A percentile compares a stretch with the other conserved stretches of the same genome.
Evolutionary conservation across 2,888 invertebrate species (phyloP).

Genomic region (Rhamphomyia laevipes): DNA sequence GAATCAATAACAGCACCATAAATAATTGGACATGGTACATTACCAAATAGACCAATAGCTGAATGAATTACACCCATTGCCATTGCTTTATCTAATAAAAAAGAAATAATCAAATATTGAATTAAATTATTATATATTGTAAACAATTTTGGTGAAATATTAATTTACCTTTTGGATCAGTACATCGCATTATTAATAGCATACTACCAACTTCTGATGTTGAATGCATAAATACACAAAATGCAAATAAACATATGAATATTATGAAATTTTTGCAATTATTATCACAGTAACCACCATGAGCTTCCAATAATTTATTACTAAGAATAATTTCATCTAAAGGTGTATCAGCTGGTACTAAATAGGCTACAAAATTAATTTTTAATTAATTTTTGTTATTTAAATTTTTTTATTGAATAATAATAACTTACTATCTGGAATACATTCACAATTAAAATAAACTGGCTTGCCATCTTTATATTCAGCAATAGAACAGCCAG

Average conservation of each 20-base stretch:
- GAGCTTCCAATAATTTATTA: constrained; percentile 39
- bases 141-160: background rate
- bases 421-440: constrained; percentile 28
- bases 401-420: background rate
- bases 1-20: constrained; percentile 89
- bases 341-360: background rate
- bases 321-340: background rate
- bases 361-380: too few relatives aligned
- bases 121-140: background rate
- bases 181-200: constrained; percentile 79
- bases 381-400: too few relatives aligned
- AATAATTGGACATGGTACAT: constrained; percentile 90
- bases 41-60: constrained; percentile 85
- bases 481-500: constrained; percentile 62
- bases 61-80: constrained; percentile 88
- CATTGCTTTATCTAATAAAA: constrained; percentile 73
- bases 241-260: constrained; percentile 72
- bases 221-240: constrained; percentile 83
- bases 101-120: background rate
- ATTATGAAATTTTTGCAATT: constrained; percentile 68
- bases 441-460: constrained; percentile 44
- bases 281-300: constrained; percentile 67
- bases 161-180: constrained; percentile 58
- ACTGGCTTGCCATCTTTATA: constrained; percentile 46
- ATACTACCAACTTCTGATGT: constrained; percentile 88